These are phyloP conservation scores for Philotrypesis tridentata DNA, from an alignment of 1,140 invertebrate species.

Conservation along the genomic window DNA sequence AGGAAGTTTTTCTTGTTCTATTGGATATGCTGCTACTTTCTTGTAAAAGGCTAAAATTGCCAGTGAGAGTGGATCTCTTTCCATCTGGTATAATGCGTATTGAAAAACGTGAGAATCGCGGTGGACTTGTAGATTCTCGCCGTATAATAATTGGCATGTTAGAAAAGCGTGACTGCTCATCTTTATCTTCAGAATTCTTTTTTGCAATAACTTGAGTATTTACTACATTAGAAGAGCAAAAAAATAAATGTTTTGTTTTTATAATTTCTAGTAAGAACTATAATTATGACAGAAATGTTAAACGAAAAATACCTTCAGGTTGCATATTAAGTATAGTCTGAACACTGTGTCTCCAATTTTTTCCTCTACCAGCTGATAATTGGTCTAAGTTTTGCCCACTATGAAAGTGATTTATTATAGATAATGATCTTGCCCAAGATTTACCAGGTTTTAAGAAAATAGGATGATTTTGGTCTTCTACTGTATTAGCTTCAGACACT, in stretches of 20 bases:
- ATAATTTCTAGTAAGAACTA: not conserved
- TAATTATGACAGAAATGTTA: not conserved
- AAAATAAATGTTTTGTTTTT: not conserved
- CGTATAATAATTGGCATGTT: not conserved
- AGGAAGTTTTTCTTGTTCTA: slow-evolving; percentile 9
- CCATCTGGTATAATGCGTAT: slow-evolving; percentile 61
- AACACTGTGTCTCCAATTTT: slow-evolving; percentile 67
- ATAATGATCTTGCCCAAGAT: slow-evolving; percentile 69
- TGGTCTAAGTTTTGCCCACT: slow-evolving; percentile 57
- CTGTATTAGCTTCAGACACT: not conserved
- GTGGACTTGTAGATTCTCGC: slow-evolving; percentile 11
- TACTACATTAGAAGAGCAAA: slow-evolving; percentile 45
- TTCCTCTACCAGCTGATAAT: slow-evolving; percentile 60
- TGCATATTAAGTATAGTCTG: slow-evolving; percentile 64
- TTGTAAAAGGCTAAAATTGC: slow-evolving; percentile 34
- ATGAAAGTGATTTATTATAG: slow-evolving; percentile 65
- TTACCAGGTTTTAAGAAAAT: slow-evolving; percentile 69
- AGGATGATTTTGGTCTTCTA: slow-evolving; percentile 31
- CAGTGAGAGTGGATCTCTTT: slow-evolving; percentile 23
- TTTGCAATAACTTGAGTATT: slow-evolving; percentile 53
- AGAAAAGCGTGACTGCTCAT: not conserved
- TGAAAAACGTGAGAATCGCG: slow-evolving; percentile 56
- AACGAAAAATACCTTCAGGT: slow-evolving; percentile 33
- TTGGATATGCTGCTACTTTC: not conserved
- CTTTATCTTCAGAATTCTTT: slow-evolving; percentile 49